Evolutionary conservation across 37 sponge, comb jelly and placozoan species (phyloP).

Genomic region (Geodia barretti): DNA sequence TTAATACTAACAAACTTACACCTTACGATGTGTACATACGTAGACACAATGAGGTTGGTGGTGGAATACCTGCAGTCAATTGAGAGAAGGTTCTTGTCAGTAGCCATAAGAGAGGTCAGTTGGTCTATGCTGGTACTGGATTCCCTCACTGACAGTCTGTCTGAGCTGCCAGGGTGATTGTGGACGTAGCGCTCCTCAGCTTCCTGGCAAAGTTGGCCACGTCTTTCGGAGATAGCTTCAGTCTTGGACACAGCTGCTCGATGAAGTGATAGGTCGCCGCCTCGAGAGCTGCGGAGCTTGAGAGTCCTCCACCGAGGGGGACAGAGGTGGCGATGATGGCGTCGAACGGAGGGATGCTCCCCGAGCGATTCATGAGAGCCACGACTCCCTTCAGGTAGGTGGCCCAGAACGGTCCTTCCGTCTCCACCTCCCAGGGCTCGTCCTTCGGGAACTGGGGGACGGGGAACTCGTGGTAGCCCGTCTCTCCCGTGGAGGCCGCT

Average conservation of each 20-base stretch:
- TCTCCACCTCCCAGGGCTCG: not conserved
- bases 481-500: constrained; percentile 3
- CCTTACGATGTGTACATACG: too few relatives aligned
- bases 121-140: constrained; percentile 99
- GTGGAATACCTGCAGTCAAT: constrained; percentile 96
- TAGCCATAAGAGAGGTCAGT: constrained; percentile 85
- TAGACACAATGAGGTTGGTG: too few relatives aligned
- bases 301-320: constrained; percentile 96
- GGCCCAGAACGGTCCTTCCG: constrained; percentile 71
- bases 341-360: constrained; percentile 71
- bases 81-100: constrained; percentile 77
- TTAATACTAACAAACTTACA: too few relatives aligned
- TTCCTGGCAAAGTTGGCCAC: constrained; percentile 77
- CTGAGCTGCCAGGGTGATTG: too few relatives aligned
- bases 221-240: not conserved
- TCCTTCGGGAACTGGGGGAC: constrained; percentile 4
- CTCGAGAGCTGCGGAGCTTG: constrained; percentile 98
- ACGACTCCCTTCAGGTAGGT: constrained; percentile 90
- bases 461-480: constrained; percentile 17
- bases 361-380: constrained; percentile 50
- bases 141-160: too few relatives aligned
- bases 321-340: constrained; percentile 77
- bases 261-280: constrained; percentile 78
- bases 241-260: constrained; percentile 49
- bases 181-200: constrained; percentile 93